Base-by-base conservation (phyloP, 2,113 vertebrate genomes). In the Heterotis niloticus region DNA sequence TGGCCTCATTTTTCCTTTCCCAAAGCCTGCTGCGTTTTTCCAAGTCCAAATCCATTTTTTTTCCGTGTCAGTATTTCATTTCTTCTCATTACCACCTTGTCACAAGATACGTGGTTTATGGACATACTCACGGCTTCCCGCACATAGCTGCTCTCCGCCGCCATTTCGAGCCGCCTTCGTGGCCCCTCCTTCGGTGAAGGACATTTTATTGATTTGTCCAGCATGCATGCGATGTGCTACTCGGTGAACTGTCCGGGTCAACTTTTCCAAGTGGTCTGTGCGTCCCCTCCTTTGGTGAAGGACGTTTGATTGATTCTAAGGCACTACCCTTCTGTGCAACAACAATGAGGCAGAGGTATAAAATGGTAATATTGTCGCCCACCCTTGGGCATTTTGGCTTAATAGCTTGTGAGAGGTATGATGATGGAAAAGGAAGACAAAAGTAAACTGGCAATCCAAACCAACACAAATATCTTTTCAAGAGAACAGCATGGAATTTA, bases 21-120 rank as follows among this genome's bases (percentile, higher is more conserved):
- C 1, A 10, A 44, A 44, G 24, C 65, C 24, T 0, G 23, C 29
- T 44, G 13, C 12, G 69, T 34, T 71, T 44, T 44, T 44, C n/a
- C 34, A 71, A 44, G 67, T 34, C 1, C 2, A 3, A 13, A 34
- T 68, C 23, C 67, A 2, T 20, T 69, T 20, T 69, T 34, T 69
- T n/a, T 64, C 59, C 11, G 5, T 64, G 62, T 64, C 16, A 69
- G 5, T 69, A 54, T 54, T 51, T 71, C 1, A 4, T 54, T 71
- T 70, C 23, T 71, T 71, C 34, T 71, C 34, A 71, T 71, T 71
- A 17, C 34, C 13, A 13, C 52, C 44, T 71, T 71, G 44, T 51
- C 34, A 71, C 44, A 71, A 71, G 44, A 71, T 71, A 51, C 69
- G 51, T 13, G 23, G 18, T 71, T 71, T 51, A 62, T 62, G 59